phyloP scores from a whole-genome alignment of 2,888 invertebrate genomes.

The Drosophila anceps region DNA sequence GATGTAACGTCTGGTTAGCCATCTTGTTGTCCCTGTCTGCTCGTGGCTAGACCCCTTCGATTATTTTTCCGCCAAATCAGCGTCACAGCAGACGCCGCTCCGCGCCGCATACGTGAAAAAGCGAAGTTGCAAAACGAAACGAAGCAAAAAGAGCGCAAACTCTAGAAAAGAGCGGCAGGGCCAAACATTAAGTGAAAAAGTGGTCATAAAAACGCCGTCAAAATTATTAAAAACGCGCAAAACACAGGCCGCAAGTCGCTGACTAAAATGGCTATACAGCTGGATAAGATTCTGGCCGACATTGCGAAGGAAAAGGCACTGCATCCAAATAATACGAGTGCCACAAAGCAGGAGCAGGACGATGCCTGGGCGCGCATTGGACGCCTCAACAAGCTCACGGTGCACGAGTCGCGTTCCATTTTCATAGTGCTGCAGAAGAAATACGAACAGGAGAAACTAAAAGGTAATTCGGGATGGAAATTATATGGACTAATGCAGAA shows the following conservation, averaged over 20 bases:
- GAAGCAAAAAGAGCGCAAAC: constrained; percentile 60
- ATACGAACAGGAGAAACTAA: constrained; percentile 83
- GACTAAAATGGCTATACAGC: constrained; percentile 83
- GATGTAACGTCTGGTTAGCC: constrained; percentile 19
- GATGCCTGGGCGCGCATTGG: constrained; percentile 84
- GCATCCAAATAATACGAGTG: constrained; percentile 81
- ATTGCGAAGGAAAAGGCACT: constrained; percentile 83
- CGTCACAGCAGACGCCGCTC: constrained; percentile 64
- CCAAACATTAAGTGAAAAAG: constrained; percentile 41
- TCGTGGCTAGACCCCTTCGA: constrained; percentile 35
- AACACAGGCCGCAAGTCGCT: constrained; percentile 56
- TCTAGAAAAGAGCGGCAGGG: constrained; percentile 48
- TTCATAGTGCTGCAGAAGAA: constrained; percentile 84
- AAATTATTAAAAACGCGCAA: constrained; percentile 65
- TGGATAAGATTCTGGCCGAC: constrained; percentile 84
- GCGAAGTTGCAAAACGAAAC: constrained; percentile 66
- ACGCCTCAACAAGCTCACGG: constrained; percentile 83
- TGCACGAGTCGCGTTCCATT: constrained; percentile 84
- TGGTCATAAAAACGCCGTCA: constrained; percentile 52
- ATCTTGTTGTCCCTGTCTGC: constrained; percentile 33
- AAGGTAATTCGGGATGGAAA: constrained; percentile 83
- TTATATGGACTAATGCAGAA: constrained; percentile 82
- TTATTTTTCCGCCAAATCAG: constrained; percentile 74
- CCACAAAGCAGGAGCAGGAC: constrained; percentile 81
- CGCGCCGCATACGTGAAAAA: constrained; percentile 69